phyloP scores from a whole-genome alignment of 2,113 vertebrate species.

The Dipodomys ordii region DNA sequence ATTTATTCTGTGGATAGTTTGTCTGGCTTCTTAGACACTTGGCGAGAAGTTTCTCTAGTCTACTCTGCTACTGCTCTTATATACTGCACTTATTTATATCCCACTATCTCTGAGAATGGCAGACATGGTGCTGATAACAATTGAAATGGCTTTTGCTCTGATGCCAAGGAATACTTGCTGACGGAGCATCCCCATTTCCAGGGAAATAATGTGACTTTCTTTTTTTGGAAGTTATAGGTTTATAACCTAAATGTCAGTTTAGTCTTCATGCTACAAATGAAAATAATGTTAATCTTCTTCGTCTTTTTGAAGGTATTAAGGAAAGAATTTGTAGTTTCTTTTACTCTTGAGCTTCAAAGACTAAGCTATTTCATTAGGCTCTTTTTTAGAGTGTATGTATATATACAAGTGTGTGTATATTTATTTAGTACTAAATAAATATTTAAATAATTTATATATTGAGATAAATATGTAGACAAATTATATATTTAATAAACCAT shows the following conservation, averaged over 20 bases:
- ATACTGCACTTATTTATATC: neutral
- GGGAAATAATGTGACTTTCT: neutral
- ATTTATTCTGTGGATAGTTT: neutral
- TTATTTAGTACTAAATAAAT: too few species aligned
- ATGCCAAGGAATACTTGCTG: neutral
- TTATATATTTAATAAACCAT: too few species aligned
- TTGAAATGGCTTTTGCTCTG: neutral
- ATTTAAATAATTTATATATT: too few species aligned
- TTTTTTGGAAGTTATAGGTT: conserved; percentile 1
- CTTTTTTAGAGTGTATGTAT: neutral
- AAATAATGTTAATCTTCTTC: neutral
- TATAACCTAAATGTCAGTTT: neutral
- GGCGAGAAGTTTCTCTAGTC: neutral
- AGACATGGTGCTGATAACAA: neutral
- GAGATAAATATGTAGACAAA: too few species aligned
- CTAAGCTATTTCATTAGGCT: neutral
- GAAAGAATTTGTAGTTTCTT: neutral
- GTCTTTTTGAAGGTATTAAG: neutral
- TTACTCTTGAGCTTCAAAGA: neutral
- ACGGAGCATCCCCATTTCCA: neutral
- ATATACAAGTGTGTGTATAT: too few species aligned
- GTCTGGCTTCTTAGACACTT: neutral
- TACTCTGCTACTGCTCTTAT: neutral
- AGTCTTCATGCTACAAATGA: neutral
- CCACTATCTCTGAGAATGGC: neutral